A percentile compares a stretch with the other conserved stretches of the same genome.
phyloP scores from a whole-genome alignment of 2,113 vertebrate genomes.

The Petroica traversi region DNA sequence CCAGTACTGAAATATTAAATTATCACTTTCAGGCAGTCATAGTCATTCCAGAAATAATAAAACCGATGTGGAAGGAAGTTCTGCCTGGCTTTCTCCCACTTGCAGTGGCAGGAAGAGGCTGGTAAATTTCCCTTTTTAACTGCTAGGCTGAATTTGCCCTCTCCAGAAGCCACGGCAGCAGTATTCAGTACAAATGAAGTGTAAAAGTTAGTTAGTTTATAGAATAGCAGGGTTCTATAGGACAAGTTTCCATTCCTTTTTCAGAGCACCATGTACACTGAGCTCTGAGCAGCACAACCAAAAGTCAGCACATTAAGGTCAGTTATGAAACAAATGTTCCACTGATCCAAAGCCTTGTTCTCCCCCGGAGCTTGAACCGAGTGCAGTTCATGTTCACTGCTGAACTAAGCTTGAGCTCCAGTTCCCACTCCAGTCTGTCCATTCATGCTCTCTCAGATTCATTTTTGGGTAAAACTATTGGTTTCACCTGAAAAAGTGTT shows the following conservation, averaged over 20 bases:
- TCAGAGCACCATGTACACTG: accelerated
- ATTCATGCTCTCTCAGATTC: not conserved
- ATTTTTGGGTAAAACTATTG: not conserved
- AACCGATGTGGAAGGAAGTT: not conserved
- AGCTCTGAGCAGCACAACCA: not conserved
- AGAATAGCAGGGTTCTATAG: not conserved
- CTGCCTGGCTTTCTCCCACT: not conserved
- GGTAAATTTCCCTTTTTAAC: not conserved
- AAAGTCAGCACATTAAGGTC: not conserved
- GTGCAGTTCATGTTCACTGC: not conserved
- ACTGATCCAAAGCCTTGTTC: not conserved
- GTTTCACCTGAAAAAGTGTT: not conserved
- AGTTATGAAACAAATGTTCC: not conserved
- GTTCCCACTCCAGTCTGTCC: not conserved
- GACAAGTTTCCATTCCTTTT: not conserved
- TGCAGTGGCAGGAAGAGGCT: not conserved
- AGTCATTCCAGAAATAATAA: not conserved
- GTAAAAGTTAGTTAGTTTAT: not conserved
- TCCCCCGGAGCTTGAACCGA: not conserved
- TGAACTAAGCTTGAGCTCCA: not conserved
- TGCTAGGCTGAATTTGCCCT: not conserved
- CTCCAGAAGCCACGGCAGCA: not conserved
- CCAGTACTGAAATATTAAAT: not conserved
- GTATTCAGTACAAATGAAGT: not conserved
- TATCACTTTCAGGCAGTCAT: not conserved